Evolutionary conservation across 2,797 vertebrate species (phyloP).

Genomic region (Diplodus puntazzo): DNA sequence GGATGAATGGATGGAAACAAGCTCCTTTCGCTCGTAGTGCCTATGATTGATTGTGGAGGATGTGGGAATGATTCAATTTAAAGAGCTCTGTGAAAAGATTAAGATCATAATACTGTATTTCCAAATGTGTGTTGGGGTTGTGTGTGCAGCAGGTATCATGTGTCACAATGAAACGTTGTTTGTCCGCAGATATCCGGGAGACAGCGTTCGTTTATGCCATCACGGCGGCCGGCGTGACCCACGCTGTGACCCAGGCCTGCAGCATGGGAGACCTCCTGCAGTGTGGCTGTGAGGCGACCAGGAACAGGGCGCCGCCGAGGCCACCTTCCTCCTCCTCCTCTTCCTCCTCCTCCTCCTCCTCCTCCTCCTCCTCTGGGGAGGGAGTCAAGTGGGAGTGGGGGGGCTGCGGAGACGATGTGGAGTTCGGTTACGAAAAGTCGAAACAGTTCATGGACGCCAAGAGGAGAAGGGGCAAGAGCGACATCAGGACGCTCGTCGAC

Average conservation of each 20-base stretch:
- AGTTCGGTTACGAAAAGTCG: constrained; percentile 97
- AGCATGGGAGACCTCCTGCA: constrained; percentile 98
- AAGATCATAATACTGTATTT: constrained; percentile 5
- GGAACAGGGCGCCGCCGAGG: constrained; percentile 88
- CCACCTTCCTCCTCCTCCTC: constrained; percentile 63
- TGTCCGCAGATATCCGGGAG: constrained; percentile 93
- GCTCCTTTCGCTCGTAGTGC: background rate
- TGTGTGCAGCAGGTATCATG: background rate
- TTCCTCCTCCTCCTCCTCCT: too few relatives aligned
- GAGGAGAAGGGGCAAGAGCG: constrained; percentile 94
- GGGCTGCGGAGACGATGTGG: constrained; percentile 96
- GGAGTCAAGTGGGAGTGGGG: constrained; percentile 98
- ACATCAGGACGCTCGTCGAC: constrained; percentile 95
- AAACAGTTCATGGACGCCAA: constrained; percentile 98
- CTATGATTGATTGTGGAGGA: background rate
- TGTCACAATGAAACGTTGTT: too few relatives aligned
- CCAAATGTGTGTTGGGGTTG: background rate
- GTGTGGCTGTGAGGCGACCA: constrained; percentile 94
- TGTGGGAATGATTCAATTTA: background rate
- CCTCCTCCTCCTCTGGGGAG: constrained; percentile 71
- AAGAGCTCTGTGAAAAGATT: background rate
- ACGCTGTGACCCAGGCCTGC: constrained; percentile 97
- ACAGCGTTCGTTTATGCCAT: constrained; percentile 98
- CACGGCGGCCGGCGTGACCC: constrained; percentile 95
- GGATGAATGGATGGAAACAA: constrained; percentile 31